These are phyloP conservation scores for Drosophila monieri DNA, from an alignment of 2,888 invertebrate genomes.

Conservation along the genomic window DNA sequence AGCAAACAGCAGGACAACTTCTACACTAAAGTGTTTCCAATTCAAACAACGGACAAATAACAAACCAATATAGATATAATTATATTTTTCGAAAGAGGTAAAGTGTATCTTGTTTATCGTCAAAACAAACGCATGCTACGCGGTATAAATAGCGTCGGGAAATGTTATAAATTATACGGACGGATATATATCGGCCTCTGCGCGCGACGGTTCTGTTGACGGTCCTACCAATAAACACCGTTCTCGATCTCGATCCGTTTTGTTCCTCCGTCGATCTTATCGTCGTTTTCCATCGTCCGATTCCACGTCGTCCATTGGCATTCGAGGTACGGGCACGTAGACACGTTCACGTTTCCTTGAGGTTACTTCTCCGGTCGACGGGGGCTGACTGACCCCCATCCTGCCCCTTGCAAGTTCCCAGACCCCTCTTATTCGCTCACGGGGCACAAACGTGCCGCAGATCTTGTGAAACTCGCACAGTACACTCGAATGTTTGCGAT, in stretches of 20 bases:
- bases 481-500: constrained; percentile 31
- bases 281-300: constrained; percentile 10
- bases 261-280: constrained; percentile 29
- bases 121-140: constrained; percentile 42
- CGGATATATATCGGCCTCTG: constrained; percentile 20
- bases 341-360: constrained; percentile 43
- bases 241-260: constrained; percentile 21
- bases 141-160: constrained; percentile 28
- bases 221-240: constrained; percentile 11
- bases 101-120: constrained; percentile 10
- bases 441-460: constrained; percentile 62
- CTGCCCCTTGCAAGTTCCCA: constrained; percentile 1
- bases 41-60: not conserved
- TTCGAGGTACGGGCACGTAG: constrained; percentile 67
- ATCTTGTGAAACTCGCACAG: constrained; percentile 57
- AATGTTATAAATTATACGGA: constrained; percentile 40
- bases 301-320: constrained; percentile 66
- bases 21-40: not conserved
- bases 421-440: constrained; percentile 38
- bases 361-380: constrained; percentile 10
- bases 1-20: constrained; percentile 63
- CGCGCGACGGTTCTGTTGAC: constrained; percentile 1
- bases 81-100: not conserved
- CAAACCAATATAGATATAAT: no score
- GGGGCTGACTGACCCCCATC: constrained; percentile 32